Percentiles rank a stretch among this genome's conserved stretches.
phyloP scores from a whole-genome alignment of 2,113 vertebrate species.

The Lamprotornis superbus region DNA sequence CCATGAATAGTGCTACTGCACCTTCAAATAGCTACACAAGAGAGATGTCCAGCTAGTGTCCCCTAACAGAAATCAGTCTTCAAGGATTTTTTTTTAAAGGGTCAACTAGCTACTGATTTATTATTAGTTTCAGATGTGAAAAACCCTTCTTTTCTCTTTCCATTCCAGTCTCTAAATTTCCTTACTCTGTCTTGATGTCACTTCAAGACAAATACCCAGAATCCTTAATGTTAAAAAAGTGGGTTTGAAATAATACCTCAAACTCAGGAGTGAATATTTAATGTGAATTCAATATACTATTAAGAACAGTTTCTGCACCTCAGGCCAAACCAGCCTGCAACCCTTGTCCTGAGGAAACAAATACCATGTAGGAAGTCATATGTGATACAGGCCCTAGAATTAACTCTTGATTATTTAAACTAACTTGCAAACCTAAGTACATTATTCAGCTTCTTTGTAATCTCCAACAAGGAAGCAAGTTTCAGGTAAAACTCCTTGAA shows the following conservation, averaged over 20 bases:
- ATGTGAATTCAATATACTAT: background rate
- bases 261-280: background rate
- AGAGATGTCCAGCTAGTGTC: background rate
- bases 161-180: background rate
- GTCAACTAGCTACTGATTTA: background rate
- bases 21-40: background rate
- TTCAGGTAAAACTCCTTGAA: background rate
- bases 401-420: background rate
- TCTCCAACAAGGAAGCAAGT: background rate
- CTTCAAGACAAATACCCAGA: background rate
- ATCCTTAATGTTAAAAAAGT: background rate
- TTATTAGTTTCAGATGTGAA: background rate
- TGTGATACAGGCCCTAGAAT: background rate
- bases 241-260: background rate
- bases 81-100: background rate
- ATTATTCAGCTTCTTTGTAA: background rate
- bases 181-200: background rate
- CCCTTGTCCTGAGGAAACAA: background rate
- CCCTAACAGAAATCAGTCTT: background rate
- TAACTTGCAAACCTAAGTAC: background rate
- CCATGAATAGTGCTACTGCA: background rate
- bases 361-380: background rate
- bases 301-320: background rate
- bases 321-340: background rate
- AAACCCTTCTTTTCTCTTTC: background rate